Base-by-base conservation (phyloP, 1,140 invertebrate species). In the Bombyx mandarina region DNA sequence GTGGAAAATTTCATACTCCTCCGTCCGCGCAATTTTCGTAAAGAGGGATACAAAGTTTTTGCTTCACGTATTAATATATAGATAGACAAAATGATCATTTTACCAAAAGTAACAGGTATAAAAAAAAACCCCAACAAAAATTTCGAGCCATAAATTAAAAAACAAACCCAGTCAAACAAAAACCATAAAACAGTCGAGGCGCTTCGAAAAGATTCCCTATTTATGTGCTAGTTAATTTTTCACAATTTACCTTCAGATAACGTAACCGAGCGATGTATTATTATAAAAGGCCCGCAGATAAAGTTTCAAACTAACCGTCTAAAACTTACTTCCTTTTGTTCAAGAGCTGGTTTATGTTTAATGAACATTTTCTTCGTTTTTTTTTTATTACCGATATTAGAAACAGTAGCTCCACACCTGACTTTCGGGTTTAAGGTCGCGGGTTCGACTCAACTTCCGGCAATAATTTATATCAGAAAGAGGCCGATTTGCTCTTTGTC, bases 271-370 rank as follows among this genome's bases (percentile, higher is more conserved):
- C 55, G 66, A 68, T 68, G 62, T 65, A 69, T 68, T 57, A 59
- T 57, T 44, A 61, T 60, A 54, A 10, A 35, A 66, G 22, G 45
- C 9, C n/a, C 43, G 43, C 67, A 74, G 71, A 71, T 74, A 73
- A 76, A 72, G 69, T 77, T 77, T 73, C 65, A 60, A 69, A 71
- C 67, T 74, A 66, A 69, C 22, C 22, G 1, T 35, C 18, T 22
- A 51, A 35, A 5, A 5, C 26, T 35, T 35, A 51, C 50, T 51
- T 35, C 52, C 53, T 54, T 49, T 9, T 45, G 12, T 54, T 8
- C 5, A 35, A 26, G 50, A 51, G 50, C 50, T 51, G 10, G 22
- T 3, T 35, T 35, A 5, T 35, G 26, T 5, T 35, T 35, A 3
- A 35, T 2, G 26, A 35, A 35, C 26, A 5, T 35, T 35, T 35